Evolutionary conservation across 2,113 vertebrate species (phyloP).

Genomic region (Heliornis fulica): DNA sequence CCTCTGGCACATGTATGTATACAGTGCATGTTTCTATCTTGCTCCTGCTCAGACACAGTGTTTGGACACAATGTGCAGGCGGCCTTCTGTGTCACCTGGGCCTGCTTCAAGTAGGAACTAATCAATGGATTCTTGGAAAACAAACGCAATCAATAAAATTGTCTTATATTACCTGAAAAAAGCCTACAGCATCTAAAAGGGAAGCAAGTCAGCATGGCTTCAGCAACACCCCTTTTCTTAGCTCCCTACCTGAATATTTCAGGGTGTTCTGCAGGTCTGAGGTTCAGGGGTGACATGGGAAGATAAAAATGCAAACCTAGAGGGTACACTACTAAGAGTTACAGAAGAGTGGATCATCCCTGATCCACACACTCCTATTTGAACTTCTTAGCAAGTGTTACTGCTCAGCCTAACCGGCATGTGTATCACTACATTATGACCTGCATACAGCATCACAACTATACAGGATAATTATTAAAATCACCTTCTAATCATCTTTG

Average conservation of each 20-base stretch:
- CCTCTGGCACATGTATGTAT: background rate
- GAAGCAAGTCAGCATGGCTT: background rate
- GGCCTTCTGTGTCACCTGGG: background rate
- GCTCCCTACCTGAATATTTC: background rate
- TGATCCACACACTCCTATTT: background rate
- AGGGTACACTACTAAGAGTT: background rate
- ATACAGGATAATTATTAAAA: background rate
- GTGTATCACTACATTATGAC: fast-evolving
- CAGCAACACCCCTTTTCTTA: background rate
- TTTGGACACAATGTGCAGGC: background rate
- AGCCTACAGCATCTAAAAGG: background rate
- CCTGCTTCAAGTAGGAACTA: background rate
- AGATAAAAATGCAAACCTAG: background rate
- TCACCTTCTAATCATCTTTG: background rate
- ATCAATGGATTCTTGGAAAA: background rate
- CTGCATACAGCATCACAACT: background rate
- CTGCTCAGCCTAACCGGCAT: background rate
- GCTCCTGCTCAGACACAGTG: background rate
- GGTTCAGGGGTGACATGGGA: background rate
- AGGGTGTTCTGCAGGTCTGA: background rate
- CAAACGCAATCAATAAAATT: background rate
- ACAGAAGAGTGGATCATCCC: background rate
- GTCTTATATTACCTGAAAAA: background rate
- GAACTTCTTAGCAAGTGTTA: background rate
- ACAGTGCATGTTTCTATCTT: background rate